Conservation (phyloP, 2,113 vertebrate species). For the Rhinichthys klamathensis region DNA sequence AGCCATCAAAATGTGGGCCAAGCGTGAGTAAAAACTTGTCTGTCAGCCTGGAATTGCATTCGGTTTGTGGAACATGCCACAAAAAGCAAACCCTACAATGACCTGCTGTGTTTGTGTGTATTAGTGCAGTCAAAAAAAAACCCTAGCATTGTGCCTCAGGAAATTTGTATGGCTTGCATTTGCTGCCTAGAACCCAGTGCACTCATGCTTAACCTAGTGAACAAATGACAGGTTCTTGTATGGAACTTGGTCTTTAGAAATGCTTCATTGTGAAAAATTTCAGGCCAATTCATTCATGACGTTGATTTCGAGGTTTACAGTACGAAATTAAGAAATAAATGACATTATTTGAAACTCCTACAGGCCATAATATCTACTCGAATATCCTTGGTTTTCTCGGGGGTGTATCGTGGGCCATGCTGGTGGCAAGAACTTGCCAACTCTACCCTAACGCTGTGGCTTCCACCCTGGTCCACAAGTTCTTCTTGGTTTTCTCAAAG, state of each 20-base stretch:
- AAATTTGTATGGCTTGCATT: slow-evolving; percentile 49
- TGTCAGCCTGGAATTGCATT: slow-evolving; percentile 49
- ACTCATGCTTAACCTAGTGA: slow-evolving; percentile 24
- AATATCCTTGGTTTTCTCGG: slow-evolving; percentile 93
- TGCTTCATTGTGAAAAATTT: neutral
- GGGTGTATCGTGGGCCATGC: slow-evolving; percentile 92
- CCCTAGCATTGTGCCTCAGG: slow-evolving; percentile 10
- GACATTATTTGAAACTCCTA: slow-evolving; percentile 1
- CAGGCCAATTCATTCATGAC: neutral
- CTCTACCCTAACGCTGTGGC: slow-evolving; percentile 91
- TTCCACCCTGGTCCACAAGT: slow-evolving; percentile 91
- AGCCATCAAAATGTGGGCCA: slow-evolving; percentile 94
- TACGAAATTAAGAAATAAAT: neutral
- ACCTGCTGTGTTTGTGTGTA: slow-evolving; percentile 32
- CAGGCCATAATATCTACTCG: slow-evolving; percentile 94
- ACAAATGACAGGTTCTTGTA: neutral
- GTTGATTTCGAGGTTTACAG: neutral
- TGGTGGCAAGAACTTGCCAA: slow-evolving; percentile 92
- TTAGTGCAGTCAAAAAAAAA: slow-evolving; percentile 32
- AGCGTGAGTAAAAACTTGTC: slow-evolving; percentile 81
- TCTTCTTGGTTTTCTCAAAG: slow-evolving; percentile 94
- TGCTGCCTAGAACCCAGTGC: slow-evolving; percentile 26
- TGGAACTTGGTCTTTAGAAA: neutral
- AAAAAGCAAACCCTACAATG: neutral
- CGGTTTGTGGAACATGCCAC: neutral